A percentile compares a stretch with the other conserved stretches of the same genome.
Conservation (phyloP, 2,797 vertebrate genomes). For the Kryptolebias ocellatus region DNA sequence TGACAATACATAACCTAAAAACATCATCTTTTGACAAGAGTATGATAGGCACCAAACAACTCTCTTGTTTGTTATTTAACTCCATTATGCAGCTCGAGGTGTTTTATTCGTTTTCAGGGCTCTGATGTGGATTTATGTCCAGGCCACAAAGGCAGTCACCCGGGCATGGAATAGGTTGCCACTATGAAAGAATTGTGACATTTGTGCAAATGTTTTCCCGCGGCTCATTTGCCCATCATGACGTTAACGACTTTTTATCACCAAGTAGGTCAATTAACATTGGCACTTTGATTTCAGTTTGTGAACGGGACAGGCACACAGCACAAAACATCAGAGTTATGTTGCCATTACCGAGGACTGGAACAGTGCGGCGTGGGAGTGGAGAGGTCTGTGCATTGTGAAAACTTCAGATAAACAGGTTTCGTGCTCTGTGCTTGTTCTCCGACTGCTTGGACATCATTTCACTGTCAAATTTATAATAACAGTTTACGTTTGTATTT, state of each 20-base stretch:
- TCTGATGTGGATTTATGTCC: no score
- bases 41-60: no score
- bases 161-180: background rate
- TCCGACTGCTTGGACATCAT: no score
- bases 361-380: background rate
- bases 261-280: slow-evolving; percentile 5
- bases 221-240: background rate
- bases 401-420: background rate
- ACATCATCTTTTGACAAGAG: no score
- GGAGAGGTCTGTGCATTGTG: background rate
- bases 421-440: no score
- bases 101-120: background rate
- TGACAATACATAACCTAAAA: no score
- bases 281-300: background rate
- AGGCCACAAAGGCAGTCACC: background rate
- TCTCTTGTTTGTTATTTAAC: no score
- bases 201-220: slow-evolving; percentile 10
- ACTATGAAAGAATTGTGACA: background rate
- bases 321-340: background rate
- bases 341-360: background rate
- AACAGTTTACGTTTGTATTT: no score
- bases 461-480: no score
- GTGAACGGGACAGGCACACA: background rate
- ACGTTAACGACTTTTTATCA: slow-evolving; percentile 8
- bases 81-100: background rate